Base-by-base conservation (phyloP, 2,113 vertebrate genomes). In the Scalopus aquaticus region DNA sequence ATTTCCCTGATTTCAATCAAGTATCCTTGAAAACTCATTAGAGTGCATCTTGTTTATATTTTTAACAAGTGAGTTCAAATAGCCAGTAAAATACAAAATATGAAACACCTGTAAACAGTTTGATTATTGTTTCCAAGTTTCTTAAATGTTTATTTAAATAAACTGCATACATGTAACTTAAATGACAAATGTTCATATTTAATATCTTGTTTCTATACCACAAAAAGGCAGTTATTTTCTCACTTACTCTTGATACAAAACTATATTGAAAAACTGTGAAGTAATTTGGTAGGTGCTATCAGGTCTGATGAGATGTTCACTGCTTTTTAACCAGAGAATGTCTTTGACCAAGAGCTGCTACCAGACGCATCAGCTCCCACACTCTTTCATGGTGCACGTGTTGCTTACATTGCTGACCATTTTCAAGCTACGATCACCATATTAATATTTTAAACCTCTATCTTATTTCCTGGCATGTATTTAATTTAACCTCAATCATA, bases 51-150 rank as follows among this genome's bases (percentile, higher is more conserved):
- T 67, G 2, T 69, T 87, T 83, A 28, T 83, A 58, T 88, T 85
- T 92, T 90, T 82, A 65, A 88, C 32, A 94, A 85, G n/a, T 78
- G 39, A 2, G 26, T 90, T 76, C 54, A 88, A 92, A 60, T 70
- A 51, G 6, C 16, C 3, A 54, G 9, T 70, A 86, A 74, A 88
- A 78, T 37, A 35, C 46, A 9, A 90, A 92, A 64, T 44, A 35
- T 37, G 6, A 91, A 94, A 49, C 35, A 69, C 22, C 62, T 82
- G 92, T 51, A 69, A 74, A 83, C 0, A 19, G 24, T 35, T 77
- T 90, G 76, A 64, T 74, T 70, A 83, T 44, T 94, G 8, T 82
- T 77, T 86, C 22, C 12, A 78, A 64, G 44, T 82, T 79, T 95
- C 78, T 70, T 79, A 86, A 37, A 44, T 72, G 54, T 73, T 46